These are phyloP conservation scores for Ophion ventricosus DNA, from an alignment of 2,888 invertebrate genomes.

Conservation along the genomic window DNA sequence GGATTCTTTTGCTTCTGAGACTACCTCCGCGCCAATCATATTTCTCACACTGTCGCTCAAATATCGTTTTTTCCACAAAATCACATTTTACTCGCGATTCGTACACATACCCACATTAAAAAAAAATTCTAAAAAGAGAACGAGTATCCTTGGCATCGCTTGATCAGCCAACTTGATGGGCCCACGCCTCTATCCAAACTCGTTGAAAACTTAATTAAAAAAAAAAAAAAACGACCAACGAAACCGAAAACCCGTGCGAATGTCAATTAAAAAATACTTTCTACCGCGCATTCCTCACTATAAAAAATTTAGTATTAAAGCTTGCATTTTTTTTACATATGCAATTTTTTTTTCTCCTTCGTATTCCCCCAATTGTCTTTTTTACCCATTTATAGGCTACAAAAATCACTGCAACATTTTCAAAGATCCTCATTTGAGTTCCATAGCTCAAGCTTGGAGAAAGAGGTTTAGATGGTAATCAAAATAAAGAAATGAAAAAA, in stretches of 20 bases:
- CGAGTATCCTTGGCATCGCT: background rate
- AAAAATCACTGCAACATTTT: no score
- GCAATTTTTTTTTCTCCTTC: no score
- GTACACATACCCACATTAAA: background rate
- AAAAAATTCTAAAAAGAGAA: background rate
- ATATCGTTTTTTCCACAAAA: conserved; percentile 15
- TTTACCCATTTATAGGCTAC: no score
- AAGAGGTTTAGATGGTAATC: no score
- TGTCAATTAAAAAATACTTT: no score
- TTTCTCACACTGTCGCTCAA: conserved; percentile 24
- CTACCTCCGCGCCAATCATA: conserved; percentile 1
- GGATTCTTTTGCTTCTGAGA: conserved; percentile 46
- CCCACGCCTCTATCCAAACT: background rate
- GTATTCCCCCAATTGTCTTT: no score
- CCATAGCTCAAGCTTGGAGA: no score
- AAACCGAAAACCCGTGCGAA: background rate
- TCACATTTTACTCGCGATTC: background rate
- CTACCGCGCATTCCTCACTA: no score
- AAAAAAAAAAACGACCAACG: background rate
- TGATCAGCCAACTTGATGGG: background rate
- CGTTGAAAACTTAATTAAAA: background rate
- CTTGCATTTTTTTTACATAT: no score
- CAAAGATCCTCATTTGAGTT: no score
- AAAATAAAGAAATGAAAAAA: no score
- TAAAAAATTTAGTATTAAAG: no score